phyloP scores from a whole-genome alignment of 2,113 vertebrate species.

The Podarcis raffonei region DNA sequence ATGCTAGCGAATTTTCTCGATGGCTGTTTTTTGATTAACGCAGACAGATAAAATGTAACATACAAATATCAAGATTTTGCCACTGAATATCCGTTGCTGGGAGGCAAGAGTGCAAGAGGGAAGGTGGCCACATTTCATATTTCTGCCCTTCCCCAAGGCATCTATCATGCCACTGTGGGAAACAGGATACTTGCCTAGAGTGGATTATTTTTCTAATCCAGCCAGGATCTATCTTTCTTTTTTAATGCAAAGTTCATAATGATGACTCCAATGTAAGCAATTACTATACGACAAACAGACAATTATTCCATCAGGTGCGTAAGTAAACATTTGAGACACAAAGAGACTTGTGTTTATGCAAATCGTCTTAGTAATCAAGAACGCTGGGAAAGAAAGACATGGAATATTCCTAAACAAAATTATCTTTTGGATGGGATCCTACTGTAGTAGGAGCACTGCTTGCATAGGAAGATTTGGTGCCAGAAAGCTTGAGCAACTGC shows the following conservation, averaged over 20 bases:
- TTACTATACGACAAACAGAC: constrained; percentile 53
- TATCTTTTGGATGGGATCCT: not conserved
- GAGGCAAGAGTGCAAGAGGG: not conserved
- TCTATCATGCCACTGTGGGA: not conserved
- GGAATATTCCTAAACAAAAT: not conserved
- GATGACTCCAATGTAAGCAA: constrained; percentile 24
- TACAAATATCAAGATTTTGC: too few species aligned
- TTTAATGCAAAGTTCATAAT: accelerated
- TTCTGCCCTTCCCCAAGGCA: not conserved
- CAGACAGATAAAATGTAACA: too few species aligned
- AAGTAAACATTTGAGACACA: constrained; percentile 42
- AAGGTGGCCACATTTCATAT: not conserved
- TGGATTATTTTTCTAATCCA: not conserved
- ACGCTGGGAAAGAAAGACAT: constrained; percentile 1
- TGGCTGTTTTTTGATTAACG: too few species aligned
- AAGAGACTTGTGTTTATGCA: not conserved
- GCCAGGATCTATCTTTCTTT: not conserved
- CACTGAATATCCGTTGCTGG: too few species aligned
- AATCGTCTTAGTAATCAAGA: constrained; percentile 38
- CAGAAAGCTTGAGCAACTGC: not conserved
- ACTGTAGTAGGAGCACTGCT: not conserved
- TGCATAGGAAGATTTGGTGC: not conserved
- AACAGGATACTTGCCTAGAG: not conserved
- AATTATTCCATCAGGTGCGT: constrained; percentile 46
- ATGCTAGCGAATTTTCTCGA: too few species aligned